Evolutionary conservation across 2,797 vertebrate genomes (phyloP), one percentile per base, ranked within the genome.

Genomic region (Semotilus atromaculatus): DNA sequence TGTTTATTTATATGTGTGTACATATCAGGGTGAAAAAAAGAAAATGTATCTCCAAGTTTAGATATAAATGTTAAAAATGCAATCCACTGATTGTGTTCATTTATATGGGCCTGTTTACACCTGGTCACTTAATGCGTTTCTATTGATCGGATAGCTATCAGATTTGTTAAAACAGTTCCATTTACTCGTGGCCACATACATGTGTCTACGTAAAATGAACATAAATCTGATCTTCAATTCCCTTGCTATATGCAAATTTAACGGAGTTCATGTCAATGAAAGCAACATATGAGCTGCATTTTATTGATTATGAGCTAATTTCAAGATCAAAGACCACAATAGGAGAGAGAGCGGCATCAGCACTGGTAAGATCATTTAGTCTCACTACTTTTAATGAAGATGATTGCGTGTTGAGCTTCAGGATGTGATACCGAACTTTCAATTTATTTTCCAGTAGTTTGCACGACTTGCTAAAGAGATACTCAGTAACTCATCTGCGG

Each of bases 1-100:
- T 83, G 72, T 73, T 71, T 73, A 71, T 70, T 62, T 34, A 72
- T 76, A 40, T 66, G 66, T 77, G 34, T 19, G 66, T 48, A 18
- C 38, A 72, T 36, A 29, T 48, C 26, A 62, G 21, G 45, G 43
- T 53, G 7, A 38, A 51, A 19, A 45, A 21, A 45, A 87, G 72
- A n/a, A n/a, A n/a, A n/a, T 62, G 71, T 11, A 64, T 7, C 14
- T 64, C 14, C 26, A 18, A 64, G 29, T 68, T 67, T 76, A 53
- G 34, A 83, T 68, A 26, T 76, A 29, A 76, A 53, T 75, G 23
- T 31, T 29, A 38, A 53, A 76, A 83, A 55, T 67, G 34, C 16
- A 36, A 74, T 74, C 13, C 31, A 14, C 3, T 26, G 13, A 51
- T 75, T 68, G 48, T 71, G n/a, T 76, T 68, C 1, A 21, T 31